Evolutionary conservation across 2,113 vertebrate species (phyloP).

Genomic region (mouse (Mus musculus)): DNA sequence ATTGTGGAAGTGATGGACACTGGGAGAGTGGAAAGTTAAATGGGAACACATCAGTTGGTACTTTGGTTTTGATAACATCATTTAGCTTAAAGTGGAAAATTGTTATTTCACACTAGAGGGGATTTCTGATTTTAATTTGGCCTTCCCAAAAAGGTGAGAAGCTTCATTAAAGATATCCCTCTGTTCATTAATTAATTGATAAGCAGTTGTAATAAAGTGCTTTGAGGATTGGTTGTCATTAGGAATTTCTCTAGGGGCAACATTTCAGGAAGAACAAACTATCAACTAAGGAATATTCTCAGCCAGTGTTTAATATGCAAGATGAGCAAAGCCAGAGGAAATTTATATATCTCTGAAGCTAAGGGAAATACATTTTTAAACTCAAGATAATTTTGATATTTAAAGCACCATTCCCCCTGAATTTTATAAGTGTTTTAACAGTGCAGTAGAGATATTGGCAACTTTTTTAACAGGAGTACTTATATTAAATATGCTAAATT

Average conservation of each 20-base stretch:
- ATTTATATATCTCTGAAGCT: slow-evolving; percentile 73
- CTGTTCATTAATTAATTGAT: slow-evolving; percentile 84
- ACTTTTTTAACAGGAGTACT: slow-evolving; percentile 48
- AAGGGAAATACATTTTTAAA: slow-evolving; percentile 74
- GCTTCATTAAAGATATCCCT: slow-evolving; percentile 81
- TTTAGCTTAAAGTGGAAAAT: slow-evolving; percentile 72
- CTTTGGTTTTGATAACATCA: slow-evolving; percentile 69
- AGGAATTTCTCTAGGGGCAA: slow-evolving; percentile 77
- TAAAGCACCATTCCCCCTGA: slow-evolving; percentile 48
- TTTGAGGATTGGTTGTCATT: slow-evolving; percentile 79
- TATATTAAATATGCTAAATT: slow-evolving; percentile 49
- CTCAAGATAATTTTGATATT: slow-evolving; percentile 68
- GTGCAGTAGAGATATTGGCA: slow-evolving; percentile 28
- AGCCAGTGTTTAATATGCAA: slow-evolving; percentile 72
- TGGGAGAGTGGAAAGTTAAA: neutral
- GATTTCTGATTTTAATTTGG: slow-evolving; percentile 78
- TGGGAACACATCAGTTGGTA: slow-evolving; percentile 48
- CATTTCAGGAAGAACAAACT: slow-evolving; percentile 76
- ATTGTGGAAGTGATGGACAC: slow-evolving; percentile 23
- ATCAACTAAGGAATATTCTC: slow-evolving; percentile 73
- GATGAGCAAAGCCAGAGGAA: slow-evolving; percentile 58
- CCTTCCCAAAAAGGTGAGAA: slow-evolving; percentile 80
- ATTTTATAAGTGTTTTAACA: slow-evolving; percentile 69
- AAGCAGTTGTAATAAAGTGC: slow-evolving; percentile 80
- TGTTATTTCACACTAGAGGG: slow-evolving; percentile 78